Percentiles rank a stretch among this genome's conserved stretches.
These are phyloP conservation scores for Sepiola atlantica DNA, from an alignment of 2,888 invertebrate genomes.

Conservation along the genomic window DNA sequence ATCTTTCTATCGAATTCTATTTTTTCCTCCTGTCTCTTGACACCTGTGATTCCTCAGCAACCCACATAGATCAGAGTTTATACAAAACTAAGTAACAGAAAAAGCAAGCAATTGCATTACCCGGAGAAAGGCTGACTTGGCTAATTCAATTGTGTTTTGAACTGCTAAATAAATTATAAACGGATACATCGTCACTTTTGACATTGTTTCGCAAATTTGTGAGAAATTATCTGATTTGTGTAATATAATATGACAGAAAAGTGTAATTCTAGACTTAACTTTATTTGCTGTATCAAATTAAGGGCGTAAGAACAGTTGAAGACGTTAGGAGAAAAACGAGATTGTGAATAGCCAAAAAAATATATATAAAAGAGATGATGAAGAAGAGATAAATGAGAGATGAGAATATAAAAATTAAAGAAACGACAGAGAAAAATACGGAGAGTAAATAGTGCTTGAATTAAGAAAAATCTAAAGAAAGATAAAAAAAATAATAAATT, in stretches of 20 bases:
- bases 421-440: too few relatives aligned
- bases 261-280: not conserved
- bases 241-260: slow-evolving; percentile 16
- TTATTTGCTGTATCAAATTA: not conserved
- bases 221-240: not conserved
- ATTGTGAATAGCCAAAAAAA: not conserved
- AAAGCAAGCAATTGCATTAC: not conserved
- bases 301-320: not conserved
- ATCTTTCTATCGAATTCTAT: not conserved
- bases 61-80: not conserved
- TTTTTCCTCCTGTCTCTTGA: not conserved
- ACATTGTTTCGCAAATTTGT: not conserved
- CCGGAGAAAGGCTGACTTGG: not conserved
- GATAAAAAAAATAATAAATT: too few relatives aligned
- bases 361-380: not conserved
- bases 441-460: too few relatives aligned
- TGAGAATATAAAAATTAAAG: not conserved
- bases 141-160: not conserved
- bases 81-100: not conserved
- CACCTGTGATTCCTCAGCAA: not conserved
- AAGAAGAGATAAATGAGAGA: not conserved
- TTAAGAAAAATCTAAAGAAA: too few relatives aligned
- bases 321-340: not conserved
- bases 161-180: not conserved
- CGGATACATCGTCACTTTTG: slow-evolving; percentile 1